phyloP scores from a whole-genome alignment of 1,140 invertebrate genomes.

The Cotesia glomerata region DNA sequence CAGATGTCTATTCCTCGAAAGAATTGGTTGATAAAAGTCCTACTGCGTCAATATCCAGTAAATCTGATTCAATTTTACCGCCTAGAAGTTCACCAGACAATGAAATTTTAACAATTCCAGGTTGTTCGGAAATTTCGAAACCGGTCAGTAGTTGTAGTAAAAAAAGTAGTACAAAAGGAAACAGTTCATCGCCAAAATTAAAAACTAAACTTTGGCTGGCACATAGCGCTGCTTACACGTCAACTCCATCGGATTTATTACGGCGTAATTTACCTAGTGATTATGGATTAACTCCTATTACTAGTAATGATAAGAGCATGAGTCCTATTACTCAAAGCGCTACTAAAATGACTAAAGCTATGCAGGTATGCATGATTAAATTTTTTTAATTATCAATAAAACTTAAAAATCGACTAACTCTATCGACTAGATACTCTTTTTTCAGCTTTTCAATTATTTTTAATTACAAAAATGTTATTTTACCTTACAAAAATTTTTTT shows the following conservation, averaged over 20 bases:
- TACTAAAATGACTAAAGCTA: slow-evolving; percentile 82
- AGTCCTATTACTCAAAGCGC: slow-evolving; percentile 85
- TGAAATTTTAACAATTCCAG: slow-evolving; percentile 32
- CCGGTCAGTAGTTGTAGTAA: no score
- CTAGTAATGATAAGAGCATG: slow-evolving; percentile 75
- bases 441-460: no score
- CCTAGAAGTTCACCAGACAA: slow-evolving; percentile 30
- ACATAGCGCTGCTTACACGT: slow-evolving; percentile 52
- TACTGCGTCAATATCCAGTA: slow-evolving; percentile 27
- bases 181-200: slow-evolving; percentile 36
- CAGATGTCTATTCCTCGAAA: slow-evolving; percentile 44
- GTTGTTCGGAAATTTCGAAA: background rate
- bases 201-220: slow-evolving; percentile 46
- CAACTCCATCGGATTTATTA: slow-evolving; percentile 57
- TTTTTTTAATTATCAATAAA: background rate
- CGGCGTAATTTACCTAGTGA: slow-evolving; percentile 58
- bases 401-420: no score
- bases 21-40: background rate
- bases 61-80: slow-evolving; percentile 41
- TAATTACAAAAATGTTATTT: no score
- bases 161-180: no score
- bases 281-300: slow-evolving; percentile 64
- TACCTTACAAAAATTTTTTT: background rate
- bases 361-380: slow-evolving; percentile 72
- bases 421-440: no score